Evolutionary conservation across 2,888 invertebrate genomes (phyloP).

Genomic region (Drosophila putrida): DNA sequence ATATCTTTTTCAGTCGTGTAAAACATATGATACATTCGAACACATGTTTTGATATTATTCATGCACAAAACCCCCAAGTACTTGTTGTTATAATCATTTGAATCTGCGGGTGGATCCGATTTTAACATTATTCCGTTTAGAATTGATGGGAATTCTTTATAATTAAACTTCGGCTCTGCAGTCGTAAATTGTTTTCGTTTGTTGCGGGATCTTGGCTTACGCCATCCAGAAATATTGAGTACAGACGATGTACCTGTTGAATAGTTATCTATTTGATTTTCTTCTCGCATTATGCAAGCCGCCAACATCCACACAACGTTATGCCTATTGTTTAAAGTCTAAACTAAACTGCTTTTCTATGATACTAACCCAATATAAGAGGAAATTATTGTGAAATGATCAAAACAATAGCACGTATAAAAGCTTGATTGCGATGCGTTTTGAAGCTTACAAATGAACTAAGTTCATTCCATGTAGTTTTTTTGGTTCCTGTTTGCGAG

Average conservation of each 20-base stretch:
- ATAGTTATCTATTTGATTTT: neutral
- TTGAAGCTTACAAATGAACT: no score
- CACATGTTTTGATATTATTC: conserved; percentile 5
- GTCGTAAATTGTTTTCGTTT: neutral
- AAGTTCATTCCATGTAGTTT: no score
- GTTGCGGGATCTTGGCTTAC: neutral
- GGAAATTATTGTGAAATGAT: no score
- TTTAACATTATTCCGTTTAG: conserved; percentile 22
- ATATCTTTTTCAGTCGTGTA: conserved; percentile 9
- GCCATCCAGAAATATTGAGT: conserved; percentile 23
- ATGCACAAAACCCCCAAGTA: conserved; percentile 30
- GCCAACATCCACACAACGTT: no score
- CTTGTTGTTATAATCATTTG: neutral
- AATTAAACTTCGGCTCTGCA: neutral
- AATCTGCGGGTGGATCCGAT: neutral
- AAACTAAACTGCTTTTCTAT: no score
- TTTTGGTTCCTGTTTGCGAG: no score
- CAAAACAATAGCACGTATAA: no score
- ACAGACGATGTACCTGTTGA: neutral
- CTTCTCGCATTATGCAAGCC: neutral
- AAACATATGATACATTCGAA: conserved; percentile 34
- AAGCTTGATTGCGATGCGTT: no score
- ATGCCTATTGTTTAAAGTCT: no score
- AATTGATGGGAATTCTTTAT: neutral
- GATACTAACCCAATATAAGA: no score